phyloP scores from a whole-genome alignment of 2,888 invertebrate species.

The Ganaspis brasiliensis region DNA sequence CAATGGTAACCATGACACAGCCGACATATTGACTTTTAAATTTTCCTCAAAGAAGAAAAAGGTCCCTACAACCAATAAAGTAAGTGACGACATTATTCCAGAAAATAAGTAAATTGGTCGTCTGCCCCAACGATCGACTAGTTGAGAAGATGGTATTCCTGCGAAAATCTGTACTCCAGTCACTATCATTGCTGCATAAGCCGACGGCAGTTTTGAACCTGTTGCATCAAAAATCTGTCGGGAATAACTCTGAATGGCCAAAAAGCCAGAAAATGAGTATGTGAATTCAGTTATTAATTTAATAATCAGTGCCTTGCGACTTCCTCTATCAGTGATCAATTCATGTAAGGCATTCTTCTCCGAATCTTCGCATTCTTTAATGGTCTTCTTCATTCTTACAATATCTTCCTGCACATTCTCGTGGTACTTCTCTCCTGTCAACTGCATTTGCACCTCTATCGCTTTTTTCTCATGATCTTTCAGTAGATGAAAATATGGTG shows the following conservation, averaged over 20 bases:
- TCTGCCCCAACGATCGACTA: slow-evolving; percentile 85
- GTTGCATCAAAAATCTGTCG: slow-evolving; percentile 84
- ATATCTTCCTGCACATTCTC: slow-evolving; percentile 83
- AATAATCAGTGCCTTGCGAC: slow-evolving; percentile 83
- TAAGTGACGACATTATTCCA: slow-evolving; percentile 82
- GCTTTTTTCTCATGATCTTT: slow-evolving; percentile 82
- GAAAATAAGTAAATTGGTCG: slow-evolving; percentile 84
- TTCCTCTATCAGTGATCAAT: slow-evolving; percentile 81
- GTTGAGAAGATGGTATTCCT: slow-evolving; percentile 83
- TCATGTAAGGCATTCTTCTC: slow-evolving; percentile 67
- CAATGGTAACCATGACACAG: slow-evolving; percentile 83
- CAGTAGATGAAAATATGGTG: slow-evolving; percentile 84
- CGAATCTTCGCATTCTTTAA: slow-evolving; percentile 79
- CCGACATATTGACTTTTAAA: slow-evolving; percentile 80
- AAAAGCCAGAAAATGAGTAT: slow-evolving; percentile 85
- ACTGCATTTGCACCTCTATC: slow-evolving; percentile 82
- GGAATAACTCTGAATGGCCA: slow-evolving; percentile 83
- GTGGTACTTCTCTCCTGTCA: slow-evolving; percentile 80
- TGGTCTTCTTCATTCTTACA: slow-evolving; percentile 82
- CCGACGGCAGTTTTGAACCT: slow-evolving; percentile 81
- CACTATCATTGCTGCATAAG: slow-evolving; percentile 82
- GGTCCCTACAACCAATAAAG: slow-evolving; percentile 82
- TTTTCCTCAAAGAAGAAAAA: slow-evolving; percentile 83
- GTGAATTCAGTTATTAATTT: slow-evolving; percentile 84
- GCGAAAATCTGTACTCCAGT: slow-evolving; percentile 83